Conservation (phyloP, 2,888 invertebrate genomes). For the Microctonus aethiopoides region DNA sequence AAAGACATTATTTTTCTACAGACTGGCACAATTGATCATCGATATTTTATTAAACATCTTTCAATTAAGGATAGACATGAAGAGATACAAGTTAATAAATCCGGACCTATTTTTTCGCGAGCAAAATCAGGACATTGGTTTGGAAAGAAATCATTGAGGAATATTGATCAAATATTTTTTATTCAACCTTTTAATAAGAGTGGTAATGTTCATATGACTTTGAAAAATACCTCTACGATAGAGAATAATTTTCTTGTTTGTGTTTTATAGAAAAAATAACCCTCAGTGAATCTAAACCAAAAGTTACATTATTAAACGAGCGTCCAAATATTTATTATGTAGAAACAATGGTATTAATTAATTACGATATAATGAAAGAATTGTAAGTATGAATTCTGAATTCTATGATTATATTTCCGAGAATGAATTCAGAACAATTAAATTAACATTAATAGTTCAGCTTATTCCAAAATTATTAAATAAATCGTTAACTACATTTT, state of each 20-base stretch:
- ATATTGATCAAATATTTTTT: background rate
- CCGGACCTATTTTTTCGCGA: background rate
- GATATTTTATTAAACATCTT: background rate
- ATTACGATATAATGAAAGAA: background rate
- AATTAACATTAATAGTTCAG: too few species aligned
- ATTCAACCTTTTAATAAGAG: background rate
- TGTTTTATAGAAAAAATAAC: background rate
- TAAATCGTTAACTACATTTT: background rate
- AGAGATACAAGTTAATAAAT: background rate
- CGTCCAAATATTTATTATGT: background rate
- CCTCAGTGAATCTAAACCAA: background rate
- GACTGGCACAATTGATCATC: background rate
- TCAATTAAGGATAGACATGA: background rate
- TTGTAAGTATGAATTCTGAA: background rate
- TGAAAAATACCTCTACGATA: background rate
- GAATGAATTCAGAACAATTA: too few species aligned
- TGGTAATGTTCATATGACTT: background rate
- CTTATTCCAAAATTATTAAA: too few species aligned
- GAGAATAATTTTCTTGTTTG: background rate
- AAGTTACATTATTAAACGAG: background rate
- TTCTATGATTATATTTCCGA: too few species aligned
- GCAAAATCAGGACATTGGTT: background rate
- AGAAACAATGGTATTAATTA: background rate
- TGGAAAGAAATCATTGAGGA: background rate
- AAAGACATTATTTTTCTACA: background rate